Evolutionary conservation across 1,140 invertebrate species (phyloP).

Genomic region (Hypothenemus hampei): DNA sequence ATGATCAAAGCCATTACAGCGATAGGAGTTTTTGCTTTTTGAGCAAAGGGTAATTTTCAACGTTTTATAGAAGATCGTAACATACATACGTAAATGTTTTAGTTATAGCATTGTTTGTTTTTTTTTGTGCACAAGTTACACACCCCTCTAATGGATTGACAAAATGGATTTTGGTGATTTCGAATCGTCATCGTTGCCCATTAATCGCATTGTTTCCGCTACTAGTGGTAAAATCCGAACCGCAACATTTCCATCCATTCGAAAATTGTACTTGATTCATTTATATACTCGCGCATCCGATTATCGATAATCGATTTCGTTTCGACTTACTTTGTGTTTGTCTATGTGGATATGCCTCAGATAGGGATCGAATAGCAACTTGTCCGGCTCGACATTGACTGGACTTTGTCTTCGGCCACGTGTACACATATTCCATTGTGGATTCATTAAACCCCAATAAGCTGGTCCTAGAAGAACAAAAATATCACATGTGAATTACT

Average conservation of each 20-base stretch:
- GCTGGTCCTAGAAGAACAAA: slow-evolving; percentile 69
- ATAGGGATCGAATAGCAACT: slow-evolving; percentile 93
- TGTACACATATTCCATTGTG: slow-evolving; percentile 92
- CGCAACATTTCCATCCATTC: slow-evolving; percentile 10
- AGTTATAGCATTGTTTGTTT: neutral
- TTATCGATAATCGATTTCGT: slow-evolving; percentile 1
- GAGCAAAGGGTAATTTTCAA: neutral
- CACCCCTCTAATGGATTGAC: no score
- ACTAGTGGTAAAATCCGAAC: neutral
- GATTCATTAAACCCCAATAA: slow-evolving; percentile 95
- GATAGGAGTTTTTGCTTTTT: slow-evolving; percentile 18
- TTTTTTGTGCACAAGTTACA: no score
- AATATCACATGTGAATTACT: no score
- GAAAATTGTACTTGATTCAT: slow-evolving; percentile 10
- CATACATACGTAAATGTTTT: slow-evolving; percentile 21
- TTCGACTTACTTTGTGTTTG: slow-evolving; percentile 75
- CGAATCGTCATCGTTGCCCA: neutral
- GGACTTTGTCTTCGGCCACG: slow-evolving; percentile 92
- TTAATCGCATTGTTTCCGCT: slow-evolving; percentile 1
- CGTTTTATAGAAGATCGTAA: slow-evolving; percentile 1
- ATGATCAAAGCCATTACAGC: slow-evolving; percentile 40
- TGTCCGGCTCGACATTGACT: slow-evolving; percentile 88
- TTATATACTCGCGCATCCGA: slow-evolving; percentile 3
- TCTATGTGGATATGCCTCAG: slow-evolving; percentile 83
- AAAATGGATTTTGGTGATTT: neutral